Evolutionary conservation across 1,140 invertebrate species (phyloP), one percentile per base, ranked within the genome.

Genomic region (Scaptomyza hsui): DNA sequence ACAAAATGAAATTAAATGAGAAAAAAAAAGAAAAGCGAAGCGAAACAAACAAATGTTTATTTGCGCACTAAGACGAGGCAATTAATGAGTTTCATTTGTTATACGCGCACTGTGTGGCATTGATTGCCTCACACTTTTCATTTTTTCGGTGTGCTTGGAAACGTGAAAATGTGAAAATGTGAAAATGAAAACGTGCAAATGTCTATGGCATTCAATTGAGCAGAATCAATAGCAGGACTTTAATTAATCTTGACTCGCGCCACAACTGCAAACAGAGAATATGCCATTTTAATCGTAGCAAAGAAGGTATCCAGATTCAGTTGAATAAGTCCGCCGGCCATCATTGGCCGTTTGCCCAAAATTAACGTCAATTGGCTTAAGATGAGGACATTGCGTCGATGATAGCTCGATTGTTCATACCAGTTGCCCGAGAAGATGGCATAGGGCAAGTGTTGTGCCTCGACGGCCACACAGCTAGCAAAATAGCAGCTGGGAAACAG

Each of bases 401-500:
- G 59, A 12, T 45, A 5, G 4, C 3, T 4, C 4, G 76, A 52
- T 18, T 70, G 69, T 4, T 56, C 39, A 6, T 69, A 72, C 89
- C 89, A 90, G 15, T 75, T 65, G 24, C 82, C 52, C 6, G 63
- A 80, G 37, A 90, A 90, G n/a, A 90, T 74, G 5, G 89, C 77
- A 45, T 90, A 76, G 0, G 77, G 59, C 16, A 90, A 21, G 1
- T 45, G 10, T 1, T 72, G 19, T 9, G 71, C 16, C 52, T 90
- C 74, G 42, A 69, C 61, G 4, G 60, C 64, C 15, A 90, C 59
- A 3, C 72, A 48, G 24, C 80, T 90, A 59, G 80, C 80, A 13
- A 68, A 90, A 18, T 86, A 90, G 39, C 89, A 90, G 47, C 69
- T 74, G 12, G 89, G 83, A 62, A 82, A 90, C 2, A 90, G 45